Base-by-base conservation (phyloP, 1,140 invertebrate genomes). In the Hylyphantes graminicola region DNA sequence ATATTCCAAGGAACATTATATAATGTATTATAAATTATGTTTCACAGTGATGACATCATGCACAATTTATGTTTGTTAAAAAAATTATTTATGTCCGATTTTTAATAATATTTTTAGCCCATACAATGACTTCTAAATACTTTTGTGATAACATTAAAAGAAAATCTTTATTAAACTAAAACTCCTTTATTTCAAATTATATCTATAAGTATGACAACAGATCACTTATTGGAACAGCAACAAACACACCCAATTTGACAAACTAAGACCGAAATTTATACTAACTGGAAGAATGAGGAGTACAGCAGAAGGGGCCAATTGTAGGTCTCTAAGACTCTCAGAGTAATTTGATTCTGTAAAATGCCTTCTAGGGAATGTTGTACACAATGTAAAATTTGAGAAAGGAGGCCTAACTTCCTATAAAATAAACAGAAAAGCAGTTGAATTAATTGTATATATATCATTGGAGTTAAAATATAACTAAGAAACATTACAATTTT, bases 241-340 rank as follows among this genome's bases (percentile, higher is more conserved):
- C 15, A 67, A 11, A 67, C 15, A 21, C 11, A 35, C 35, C 1
- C 5, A 2, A 35, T 35, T 35, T 35, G 1, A 35, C 35, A 35
- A 35, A 35, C 35, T 5, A 35, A 35, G 35, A 35, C 35, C 5
- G 5, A 35, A 35, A 35, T 35, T 35, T 21, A 61, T 89, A 88
- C 90, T 91, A 85, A 93, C 89, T 10, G 94, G 93, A 74, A 96
- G 89, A 80, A 97, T 93, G 65, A 96, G 91, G 59, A 97, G 89
- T 2, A 95, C 94, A 21, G 95, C 93, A 67, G 93, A 94, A 0
- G 96, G 96, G 72, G 93, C 92, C 65, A 97, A 91, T 86, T 93
- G 92, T 65, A 97, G 89, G 57, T 94, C 93, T 15, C 91, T 86
- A 13, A 97, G 90, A 9, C 92, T 93, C 87, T 91, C 89, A 5